Conservation (phyloP, 2,888 invertebrate species). For the Patella caerulea region DNA sequence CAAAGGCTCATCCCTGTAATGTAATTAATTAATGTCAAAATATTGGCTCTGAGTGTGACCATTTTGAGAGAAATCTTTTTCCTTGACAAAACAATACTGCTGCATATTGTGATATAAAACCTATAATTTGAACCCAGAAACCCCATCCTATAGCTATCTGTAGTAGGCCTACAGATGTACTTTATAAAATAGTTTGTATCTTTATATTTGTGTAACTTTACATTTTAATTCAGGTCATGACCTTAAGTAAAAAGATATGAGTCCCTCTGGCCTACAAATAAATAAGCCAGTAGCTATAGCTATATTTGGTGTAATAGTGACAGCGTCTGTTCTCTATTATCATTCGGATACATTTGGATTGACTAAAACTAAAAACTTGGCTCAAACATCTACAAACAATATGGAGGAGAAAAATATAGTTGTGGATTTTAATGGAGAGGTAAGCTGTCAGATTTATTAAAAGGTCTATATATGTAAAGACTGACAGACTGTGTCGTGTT, state of each 20-base stretch:
- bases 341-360: conserved; percentile 6
- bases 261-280: conserved; percentile 38
- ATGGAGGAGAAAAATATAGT: not conserved
- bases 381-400: not conserved
- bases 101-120: no score
- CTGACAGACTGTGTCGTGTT: no score
- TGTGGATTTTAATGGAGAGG: not conserved
- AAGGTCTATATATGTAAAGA: no score
- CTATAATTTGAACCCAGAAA: no score
- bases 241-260: conserved; percentile 25
- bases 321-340: not conserved
- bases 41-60: no score
- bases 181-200: no score
- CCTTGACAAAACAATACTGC: no score
- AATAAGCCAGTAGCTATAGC: conserved; percentile 34
- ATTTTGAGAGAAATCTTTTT: no score
- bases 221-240: not conserved
- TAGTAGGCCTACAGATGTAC: no score
- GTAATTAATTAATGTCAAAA: no score
- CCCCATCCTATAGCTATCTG: no score
- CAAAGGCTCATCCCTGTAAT: no score
- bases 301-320: conserved; percentile 19
- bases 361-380: not conserved
- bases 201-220: not conserved
- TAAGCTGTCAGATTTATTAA: not conserved